Conservation (phyloP, 2,888 invertebrate species). For the Alentia gelatinosa region DNA sequence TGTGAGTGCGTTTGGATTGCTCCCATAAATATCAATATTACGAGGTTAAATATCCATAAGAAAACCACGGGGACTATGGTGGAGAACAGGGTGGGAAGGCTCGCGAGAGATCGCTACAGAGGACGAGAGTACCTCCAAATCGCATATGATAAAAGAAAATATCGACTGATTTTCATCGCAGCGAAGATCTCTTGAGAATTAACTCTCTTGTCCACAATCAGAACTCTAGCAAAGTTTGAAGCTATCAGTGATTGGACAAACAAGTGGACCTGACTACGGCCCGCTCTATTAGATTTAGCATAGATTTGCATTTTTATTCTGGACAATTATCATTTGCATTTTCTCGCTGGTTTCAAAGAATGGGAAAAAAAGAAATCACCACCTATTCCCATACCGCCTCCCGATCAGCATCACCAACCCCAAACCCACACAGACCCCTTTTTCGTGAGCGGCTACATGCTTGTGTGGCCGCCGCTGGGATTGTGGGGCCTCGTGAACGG, state of each 20-base stretch:
- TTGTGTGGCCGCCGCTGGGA: background rate
- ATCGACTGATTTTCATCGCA: no score
- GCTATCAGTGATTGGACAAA: background rate
- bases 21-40: no score
- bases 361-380: background rate
- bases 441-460: background rate
- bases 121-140: no score
- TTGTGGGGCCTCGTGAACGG: background rate
- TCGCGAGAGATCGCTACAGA: no score
- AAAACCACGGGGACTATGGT: background rate
- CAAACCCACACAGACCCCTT: background rate
- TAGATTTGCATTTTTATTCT: background rate
- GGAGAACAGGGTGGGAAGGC: background rate
- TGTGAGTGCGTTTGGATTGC: background rate
- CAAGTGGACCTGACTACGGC: background rate
- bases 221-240: background rate
- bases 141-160: no score
- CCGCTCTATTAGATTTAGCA: background rate
- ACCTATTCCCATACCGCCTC: background rate
- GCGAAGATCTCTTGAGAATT: no score
- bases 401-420: no score
- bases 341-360: no score
- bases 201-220: no score
- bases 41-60: background rate
- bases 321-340: background rate